phyloP scores from a whole-genome alignment of 2,888 invertebrate species.

The Idaea biselata region DNA sequence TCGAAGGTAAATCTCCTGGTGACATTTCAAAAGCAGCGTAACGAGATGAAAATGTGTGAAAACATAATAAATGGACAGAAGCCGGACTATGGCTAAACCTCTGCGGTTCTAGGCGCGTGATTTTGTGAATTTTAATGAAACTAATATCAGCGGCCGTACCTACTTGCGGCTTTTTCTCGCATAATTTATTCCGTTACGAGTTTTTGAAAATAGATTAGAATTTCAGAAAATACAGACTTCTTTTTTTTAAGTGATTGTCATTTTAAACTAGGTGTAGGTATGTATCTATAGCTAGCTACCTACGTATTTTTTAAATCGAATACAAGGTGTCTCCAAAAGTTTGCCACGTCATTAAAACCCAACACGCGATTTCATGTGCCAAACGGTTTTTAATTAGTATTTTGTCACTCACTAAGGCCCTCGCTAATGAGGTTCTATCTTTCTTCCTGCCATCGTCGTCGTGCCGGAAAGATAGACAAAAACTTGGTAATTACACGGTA shows the following conservation, averaged over 20 bases:
- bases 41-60: not conserved
- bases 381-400: constrained; percentile 29
- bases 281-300: too few species aligned
- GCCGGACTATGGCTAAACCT: too few species aligned
- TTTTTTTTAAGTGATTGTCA: too few species aligned
- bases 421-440: constrained; percentile 42
- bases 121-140: too few species aligned
- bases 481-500: constrained; percentile 42
- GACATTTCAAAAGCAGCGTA: constrained; percentile 12
- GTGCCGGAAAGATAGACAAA: constrained; percentile 36
- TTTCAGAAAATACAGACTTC: too few species aligned
- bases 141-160: too few species aligned
- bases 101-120: too few species aligned
- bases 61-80: too few species aligned
- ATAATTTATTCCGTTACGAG: too few species aligned
- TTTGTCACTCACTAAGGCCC: constrained; percentile 31
- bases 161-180: too few species aligned
- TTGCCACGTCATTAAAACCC: constrained; percentile 20
- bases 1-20: constrained; percentile 17
- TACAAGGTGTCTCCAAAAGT: constrained; percentile 5
- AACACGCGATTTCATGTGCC: constrained; percentile 32
- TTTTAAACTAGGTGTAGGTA: not conserved
- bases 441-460: constrained; percentile 31
- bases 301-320: not conserved
- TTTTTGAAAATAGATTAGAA: too few species aligned